Percentiles rank a stretch among this genome's conserved stretches.
phyloP scores from a whole-genome alignment of 2,113 vertebrate species.

The Tringa solitaria region DNA sequence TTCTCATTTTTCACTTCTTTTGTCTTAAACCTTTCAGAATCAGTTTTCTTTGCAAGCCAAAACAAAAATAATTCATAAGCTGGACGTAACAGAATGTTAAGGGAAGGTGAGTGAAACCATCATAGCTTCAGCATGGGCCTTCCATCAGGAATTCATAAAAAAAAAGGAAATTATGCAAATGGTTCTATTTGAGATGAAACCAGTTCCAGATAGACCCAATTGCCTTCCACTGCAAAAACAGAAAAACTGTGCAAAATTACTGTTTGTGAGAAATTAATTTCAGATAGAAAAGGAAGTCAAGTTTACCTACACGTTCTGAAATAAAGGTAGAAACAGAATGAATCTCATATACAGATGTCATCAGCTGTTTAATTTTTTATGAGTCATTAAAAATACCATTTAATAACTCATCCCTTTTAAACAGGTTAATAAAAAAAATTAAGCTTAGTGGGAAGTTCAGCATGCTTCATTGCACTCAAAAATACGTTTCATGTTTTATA shows the following conservation, averaged over 20 bases:
- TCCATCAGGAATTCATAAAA: neutral
- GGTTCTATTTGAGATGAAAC: neutral
- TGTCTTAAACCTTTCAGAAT: neutral
- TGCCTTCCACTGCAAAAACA: neutral
- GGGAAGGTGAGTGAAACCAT: neutral
- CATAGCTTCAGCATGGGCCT: neutral
- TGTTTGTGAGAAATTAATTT: neutral
- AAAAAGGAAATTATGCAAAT: neutral
- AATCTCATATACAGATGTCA: neutral
- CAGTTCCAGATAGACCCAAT: neutral
- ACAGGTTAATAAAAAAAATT: neutral
- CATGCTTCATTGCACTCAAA: neutral
- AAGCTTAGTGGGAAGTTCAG: neutral
- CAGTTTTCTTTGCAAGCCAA: neutral
- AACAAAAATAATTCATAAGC: neutral
- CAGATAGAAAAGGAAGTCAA: neutral
- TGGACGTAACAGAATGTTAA: neutral
- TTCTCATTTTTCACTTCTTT: neutral
- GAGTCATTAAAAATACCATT: neutral
- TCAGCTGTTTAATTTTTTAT: neutral
- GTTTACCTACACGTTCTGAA: neutral
- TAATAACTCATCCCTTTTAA: neutral
- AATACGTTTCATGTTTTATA: neutral
- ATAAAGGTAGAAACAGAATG: neutral
- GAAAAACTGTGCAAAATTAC: neutral